Evolutionary conservation across 2,113 vertebrate species (phyloP).

Genomic region (Rhizomys pruinosus): DNA sequence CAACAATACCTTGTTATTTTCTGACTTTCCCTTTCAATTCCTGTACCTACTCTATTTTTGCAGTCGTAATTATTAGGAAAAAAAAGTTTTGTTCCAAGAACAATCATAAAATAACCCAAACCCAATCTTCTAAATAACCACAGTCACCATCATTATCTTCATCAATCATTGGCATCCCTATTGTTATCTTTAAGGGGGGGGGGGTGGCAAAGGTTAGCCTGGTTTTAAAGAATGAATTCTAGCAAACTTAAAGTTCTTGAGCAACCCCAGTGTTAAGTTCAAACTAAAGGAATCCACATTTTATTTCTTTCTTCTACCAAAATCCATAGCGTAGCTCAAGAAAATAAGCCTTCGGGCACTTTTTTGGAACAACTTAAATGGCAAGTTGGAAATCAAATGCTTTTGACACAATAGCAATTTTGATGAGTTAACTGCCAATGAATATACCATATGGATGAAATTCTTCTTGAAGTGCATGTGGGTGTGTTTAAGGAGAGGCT

Average conservation of each 20-base stretch:
- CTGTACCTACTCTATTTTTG: slow-evolving; percentile 35
- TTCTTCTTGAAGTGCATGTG: slow-evolving; percentile 61
- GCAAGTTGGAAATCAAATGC: slow-evolving; percentile 72
- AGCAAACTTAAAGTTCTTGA: slow-evolving; percentile 51
- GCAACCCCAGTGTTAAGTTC: slow-evolving; percentile 26
- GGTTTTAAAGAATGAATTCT: slow-evolving; percentile 47
- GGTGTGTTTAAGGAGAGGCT: slow-evolving; percentile 66
- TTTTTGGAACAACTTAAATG: slow-evolving; percentile 69
- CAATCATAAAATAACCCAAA: slow-evolving; percentile 66
- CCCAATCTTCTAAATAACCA: slow-evolving; percentile 38
- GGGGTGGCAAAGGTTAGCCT: slow-evolving; percentile 32
- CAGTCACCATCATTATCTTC: neutral
- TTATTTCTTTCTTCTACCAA: slow-evolving; percentile 57
- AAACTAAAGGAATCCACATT: slow-evolving; percentile 50
- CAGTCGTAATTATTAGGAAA: slow-evolving; percentile 30
- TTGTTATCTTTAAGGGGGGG: slow-evolving; percentile 17
- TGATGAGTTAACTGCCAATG: slow-evolving; percentile 65
- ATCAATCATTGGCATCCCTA: neutral
- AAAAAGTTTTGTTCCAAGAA: slow-evolving; percentile 51
- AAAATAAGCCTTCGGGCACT: slow-evolving; percentile 53
- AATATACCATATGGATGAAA: slow-evolving; percentile 67
- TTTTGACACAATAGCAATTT: slow-evolving; percentile 70
- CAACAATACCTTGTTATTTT: slow-evolving; percentile 29
- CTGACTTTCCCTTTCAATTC: slow-evolving; percentile 15
- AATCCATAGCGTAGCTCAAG: slow-evolving; percentile 43